phyloP scores from a whole-genome alignment of 2,797 vertebrate genomes.

The Emys orbicularis region DNA sequence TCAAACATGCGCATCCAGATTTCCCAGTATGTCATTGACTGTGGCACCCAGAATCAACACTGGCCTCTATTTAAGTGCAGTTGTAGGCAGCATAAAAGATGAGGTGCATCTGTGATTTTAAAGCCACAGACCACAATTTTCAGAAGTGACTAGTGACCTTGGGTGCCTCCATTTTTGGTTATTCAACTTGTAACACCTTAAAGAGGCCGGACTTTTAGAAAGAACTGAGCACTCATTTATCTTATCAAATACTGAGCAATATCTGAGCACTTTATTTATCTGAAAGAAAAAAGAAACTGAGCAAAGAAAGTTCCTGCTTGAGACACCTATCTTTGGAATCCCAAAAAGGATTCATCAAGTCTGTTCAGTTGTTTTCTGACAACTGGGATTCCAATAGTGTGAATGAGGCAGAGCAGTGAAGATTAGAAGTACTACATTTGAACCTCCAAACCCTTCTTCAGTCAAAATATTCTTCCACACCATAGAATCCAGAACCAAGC shows the following conservation, averaged over 20 bases:
- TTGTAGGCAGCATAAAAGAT: background rate
- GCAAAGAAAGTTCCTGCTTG: background rate
- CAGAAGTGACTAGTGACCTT: background rate
- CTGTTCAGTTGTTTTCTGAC: background rate
- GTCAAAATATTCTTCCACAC: conserved; percentile 21
- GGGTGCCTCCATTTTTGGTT: background rate
- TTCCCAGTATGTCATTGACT: background rate
- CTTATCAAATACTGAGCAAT: background rate
- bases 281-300: rapidly evolving
- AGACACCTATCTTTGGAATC: background rate
- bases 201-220: background rate
- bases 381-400: background rate
- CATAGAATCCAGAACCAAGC: conserved; percentile 11
- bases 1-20: background rate
- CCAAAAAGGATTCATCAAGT: background rate
- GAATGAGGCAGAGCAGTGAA: background rate
- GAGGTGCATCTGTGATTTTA: background rate
- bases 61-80: background rate
- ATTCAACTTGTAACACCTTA: background rate
- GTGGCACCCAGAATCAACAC: background rate
- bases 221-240: background rate
- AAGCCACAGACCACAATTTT: background rate
- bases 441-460: background rate
- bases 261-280: background rate
- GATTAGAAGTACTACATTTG: background rate